Base-by-base conservation (phyloP, 2,113 vertebrate species). In the Halichoeres trimaculatus region DNA sequence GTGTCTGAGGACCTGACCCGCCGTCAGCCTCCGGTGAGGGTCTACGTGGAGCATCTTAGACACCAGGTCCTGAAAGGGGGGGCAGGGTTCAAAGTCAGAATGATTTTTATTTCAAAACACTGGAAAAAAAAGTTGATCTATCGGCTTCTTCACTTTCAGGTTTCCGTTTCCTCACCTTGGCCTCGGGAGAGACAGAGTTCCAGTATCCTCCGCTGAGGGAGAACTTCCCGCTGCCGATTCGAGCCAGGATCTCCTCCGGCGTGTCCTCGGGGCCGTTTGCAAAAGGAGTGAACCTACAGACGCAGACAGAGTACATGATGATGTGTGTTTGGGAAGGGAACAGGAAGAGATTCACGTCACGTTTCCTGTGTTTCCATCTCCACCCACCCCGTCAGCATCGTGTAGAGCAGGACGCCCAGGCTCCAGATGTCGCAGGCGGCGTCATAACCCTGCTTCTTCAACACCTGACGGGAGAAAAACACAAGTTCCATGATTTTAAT, bases 11-110 rank as follows among this genome's bases (percentile, higher is more conserved):
- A 99, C 94, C 93, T 99, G 96, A 69, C 95, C 96, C 0, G 97
- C 96, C 0, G 96, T 97, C 63, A 98, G 97, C 1, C 97, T 90
- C 86, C 96, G 95, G 90, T 97, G 96, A 10, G 97, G 97, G 86
- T 99, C 97, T 45, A 99, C 96, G 1, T 99, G 98, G 53, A 99
- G 95, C 97, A 99, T 99, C 76, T 96, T 96, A 19, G 96, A 98
- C 61, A 99, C 90, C 90, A 99, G 93, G 76, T 99, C 96, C 98
- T 99, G 59, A 19, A 1, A 50, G 82, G 55, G 53, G 82, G 55
- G 62, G 64, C 38, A 66, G 6, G 81, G 53, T 20, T 60, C 70
- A 72, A 36, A 26, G 2, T 2, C 40, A 4, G 26, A 45, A 34
- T 47, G 35, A n/a, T n/a, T n/a, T n/a, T n/a, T n/a, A n/a, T n/a